These are phyloP conservation scores for Drosophila santomea DNA, from an alignment of 1,140 invertebrate species.

Conservation along the genomic window DNA sequence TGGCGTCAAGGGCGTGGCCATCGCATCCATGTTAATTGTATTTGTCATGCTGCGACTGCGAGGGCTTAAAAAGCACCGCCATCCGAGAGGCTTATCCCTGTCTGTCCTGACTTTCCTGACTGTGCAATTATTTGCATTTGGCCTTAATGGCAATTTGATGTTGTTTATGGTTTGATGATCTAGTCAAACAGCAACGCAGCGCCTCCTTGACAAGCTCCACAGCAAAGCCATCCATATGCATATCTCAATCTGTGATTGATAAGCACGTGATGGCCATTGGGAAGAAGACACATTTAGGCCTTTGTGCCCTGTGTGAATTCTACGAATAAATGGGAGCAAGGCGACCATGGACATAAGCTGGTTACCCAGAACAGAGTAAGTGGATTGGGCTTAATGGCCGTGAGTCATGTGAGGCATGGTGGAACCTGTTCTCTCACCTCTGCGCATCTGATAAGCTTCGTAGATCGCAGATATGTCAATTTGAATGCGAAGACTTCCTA, in stretches of 20 bases:
- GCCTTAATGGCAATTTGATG: slow-evolving; percentile 81
- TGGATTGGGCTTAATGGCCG: slow-evolving; percentile 27
- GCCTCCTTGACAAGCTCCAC: slow-evolving; percentile 27
- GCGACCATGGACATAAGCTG: slow-evolving; percentile 28
- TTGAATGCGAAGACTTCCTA: slow-evolving; percentile 60
- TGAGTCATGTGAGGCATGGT: slow-evolving; percentile 36
- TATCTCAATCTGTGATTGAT: slow-evolving; percentile 62
- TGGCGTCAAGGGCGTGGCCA: slow-evolving; percentile 76
- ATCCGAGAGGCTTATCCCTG: slow-evolving; percentile 35
- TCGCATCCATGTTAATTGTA: slow-evolving; percentile 79
- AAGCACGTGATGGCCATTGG: slow-evolving; percentile 66
- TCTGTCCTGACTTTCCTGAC: slow-evolving; percentile 25
- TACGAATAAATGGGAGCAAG: slow-evolving; percentile 33
- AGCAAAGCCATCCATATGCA: background rate
- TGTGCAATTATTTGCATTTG: slow-evolving; percentile 81
- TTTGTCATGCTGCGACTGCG: slow-evolving; percentile 71
- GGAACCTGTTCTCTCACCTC: slow-evolving; percentile 45
- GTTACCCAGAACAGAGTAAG: slow-evolving; percentile 34
- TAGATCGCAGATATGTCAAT: slow-evolving; percentile 64
- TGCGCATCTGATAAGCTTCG: slow-evolving; percentile 53
- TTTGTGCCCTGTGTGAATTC: slow-evolving; percentile 21
- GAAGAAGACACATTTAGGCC: slow-evolving; percentile 49
- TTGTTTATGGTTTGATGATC: slow-evolving; percentile 79
- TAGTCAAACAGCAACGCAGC: slow-evolving; percentile 55
- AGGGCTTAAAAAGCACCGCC: slow-evolving; percentile 72